Conservation (phyloP, 2,113 vertebrate genomes). For the Eleginops maclovinus region DNA sequence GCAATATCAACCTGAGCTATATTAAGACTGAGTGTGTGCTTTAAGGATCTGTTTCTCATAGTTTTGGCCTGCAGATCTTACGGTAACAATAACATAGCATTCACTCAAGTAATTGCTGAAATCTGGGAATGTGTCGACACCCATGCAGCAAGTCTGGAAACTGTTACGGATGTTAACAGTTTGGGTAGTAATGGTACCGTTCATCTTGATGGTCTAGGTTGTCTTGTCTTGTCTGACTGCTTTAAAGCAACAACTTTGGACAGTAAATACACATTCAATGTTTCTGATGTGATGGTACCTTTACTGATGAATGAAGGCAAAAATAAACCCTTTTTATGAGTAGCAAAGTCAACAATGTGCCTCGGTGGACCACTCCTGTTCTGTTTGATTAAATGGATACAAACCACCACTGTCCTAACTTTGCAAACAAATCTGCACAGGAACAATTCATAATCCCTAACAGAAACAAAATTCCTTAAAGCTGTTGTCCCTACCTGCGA, state of each 20-base stretch:
- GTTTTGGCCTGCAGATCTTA: neutral
- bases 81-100: neutral
- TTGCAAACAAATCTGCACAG: too few relatives aligned
- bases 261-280: neutral
- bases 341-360: neutral
- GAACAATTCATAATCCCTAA: too few relatives aligned
- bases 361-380: too few relatives aligned
- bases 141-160: conserved; percentile 3
- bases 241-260: neutral
- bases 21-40: neutral
- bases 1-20: conserved; percentile 12
- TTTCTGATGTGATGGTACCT: neutral
- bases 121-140: neutral
- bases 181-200: neutral
- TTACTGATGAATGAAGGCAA: neutral
- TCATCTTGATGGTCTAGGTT: neutral
- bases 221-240: neutral
- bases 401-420: too few relatives aligned
- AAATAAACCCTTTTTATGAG: too few relatives aligned
- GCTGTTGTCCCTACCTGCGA: too few relatives aligned
- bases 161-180: neutral
- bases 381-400: too few relatives aligned
- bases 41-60: neutral
- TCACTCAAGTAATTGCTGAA: neutral
- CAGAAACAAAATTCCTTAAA: too few relatives aligned